Evolutionary conservation across 2,797 vertebrate species (phyloP), one percentile per base, ranked within the genome.

Genomic region (Diceros bicornis): DNA sequence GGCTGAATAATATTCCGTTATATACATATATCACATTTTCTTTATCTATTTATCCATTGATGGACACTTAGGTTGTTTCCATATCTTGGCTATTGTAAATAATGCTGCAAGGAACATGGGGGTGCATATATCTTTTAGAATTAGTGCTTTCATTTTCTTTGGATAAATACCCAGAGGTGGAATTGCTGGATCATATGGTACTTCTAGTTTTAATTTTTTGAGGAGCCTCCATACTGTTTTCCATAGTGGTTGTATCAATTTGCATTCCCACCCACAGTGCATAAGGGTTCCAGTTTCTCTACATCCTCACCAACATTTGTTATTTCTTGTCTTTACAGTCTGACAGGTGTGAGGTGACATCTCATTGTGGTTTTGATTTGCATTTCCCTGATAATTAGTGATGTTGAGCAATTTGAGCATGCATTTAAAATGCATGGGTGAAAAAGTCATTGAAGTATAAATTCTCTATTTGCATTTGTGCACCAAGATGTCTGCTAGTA

Each of bases 381-480:
- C n/a, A 1, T 37, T 34, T 64, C 17, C 32, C 72, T 52, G 44
- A 3, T 41, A 47, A 52, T 23, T 29, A 29, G n/a, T 21, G 44
- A 64, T 21, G 71, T 20, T 27, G 86, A 27, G 57, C 59, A 34
- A 5, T 71, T 64, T 66, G 44, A 94, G 27, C 61, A 55, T 4
- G 29, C 66, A 11, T 79, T 55, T 61, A 89, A 87, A 92, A 92
- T 78, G 75, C 25, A 57, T 23, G 10, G 59, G 29, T 29, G 13
- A 41, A 91, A 92, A 88, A 37, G 18, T 59, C 29, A 41, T 37
- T 85, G 72, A 68, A 25, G 37, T 55, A 27, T 89, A 68, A 96
- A 62, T 89, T 96, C 37, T 86, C 5, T 74, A 4, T 97, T 96
- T 92, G 78, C 69, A 41, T 64, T 85, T 74, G 52, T 59, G 27